A percentile compares a stretch with the other conserved stretches of the same genome.
Evolutionary conservation across 2,888 invertebrate genomes (phyloP).

Genomic region (Allophyes oxyacanthae): DNA sequence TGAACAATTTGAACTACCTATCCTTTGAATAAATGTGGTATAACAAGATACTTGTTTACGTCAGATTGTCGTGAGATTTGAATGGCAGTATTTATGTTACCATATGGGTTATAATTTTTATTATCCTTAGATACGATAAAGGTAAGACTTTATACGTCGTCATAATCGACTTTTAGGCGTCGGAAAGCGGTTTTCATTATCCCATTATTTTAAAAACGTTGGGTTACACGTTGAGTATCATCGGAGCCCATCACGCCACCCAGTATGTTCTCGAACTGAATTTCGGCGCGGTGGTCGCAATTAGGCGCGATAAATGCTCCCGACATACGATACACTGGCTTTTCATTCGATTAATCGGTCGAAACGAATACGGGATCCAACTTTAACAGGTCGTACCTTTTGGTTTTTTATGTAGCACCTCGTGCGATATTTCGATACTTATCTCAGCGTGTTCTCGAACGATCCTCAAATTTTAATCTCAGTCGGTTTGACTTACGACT

Average conservation of each 20-base stretch:
- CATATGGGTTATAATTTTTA: too few relatives aligned
- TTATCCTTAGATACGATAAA: constrained; percentile 30
- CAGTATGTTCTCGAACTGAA: constrained; percentile 73
- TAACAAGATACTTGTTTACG: too few relatives aligned
- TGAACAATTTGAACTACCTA: too few relatives aligned
- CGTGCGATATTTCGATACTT: constrained; percentile 70
- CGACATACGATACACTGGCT: constrained; percentile 79
- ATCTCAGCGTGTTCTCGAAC: constrained; percentile 59
- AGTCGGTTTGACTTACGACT: constrained; percentile 36
- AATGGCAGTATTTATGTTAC: too few relatives aligned
- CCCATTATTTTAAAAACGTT: constrained; percentile 53
- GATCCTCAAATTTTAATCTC: constrained; percentile 55
- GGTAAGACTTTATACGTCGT: constrained; percentile 6
- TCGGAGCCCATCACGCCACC: constrained; percentile 76
- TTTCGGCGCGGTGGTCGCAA: constrained; percentile 83
- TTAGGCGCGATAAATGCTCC: constrained; percentile 85
- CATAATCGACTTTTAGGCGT: constrained; percentile 35
- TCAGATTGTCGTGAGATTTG: too few relatives aligned
- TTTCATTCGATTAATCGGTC: constrained; percentile 82
- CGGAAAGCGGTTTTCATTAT: constrained; percentile 43
- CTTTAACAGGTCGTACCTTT: constrained; percentile 80
- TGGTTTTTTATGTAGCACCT: constrained; percentile 79
- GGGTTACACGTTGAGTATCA: constrained; percentile 67
- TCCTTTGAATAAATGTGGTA: too few relatives aligned
- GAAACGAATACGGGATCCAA: constrained; percentile 78